Base-by-base conservation (phyloP, 2,888 invertebrate species). In the Helobdella robusta region DNA sequence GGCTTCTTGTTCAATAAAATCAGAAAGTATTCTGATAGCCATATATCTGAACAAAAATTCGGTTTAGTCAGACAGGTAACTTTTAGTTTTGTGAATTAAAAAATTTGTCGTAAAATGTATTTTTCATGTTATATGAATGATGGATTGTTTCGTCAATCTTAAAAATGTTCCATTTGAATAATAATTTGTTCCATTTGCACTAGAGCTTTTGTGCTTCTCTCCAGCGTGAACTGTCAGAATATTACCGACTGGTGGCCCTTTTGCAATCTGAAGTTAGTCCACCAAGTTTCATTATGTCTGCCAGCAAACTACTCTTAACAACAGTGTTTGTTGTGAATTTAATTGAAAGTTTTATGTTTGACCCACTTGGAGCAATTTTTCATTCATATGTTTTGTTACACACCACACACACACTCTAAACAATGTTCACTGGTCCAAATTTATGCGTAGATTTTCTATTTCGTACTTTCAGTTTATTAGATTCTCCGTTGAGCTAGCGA, bases 201-300 rank as follows among this genome's bases (percentile, higher is more conserved):
- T n/a, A 92, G 81, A 90, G 92, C 62, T 85, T 94, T 71, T 87
- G 90, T 65, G 85, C 89, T 1, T 88, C 88, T 2, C 82, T 95
- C 66, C 86, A 89, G 73, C 86, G 87, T 66, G 90, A 94, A 78
- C 81, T 95, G 18, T 87, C 87, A 0, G 88, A 89, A 75, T 94
- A 90, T 80, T 92, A 91, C 78, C 85, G 90, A 70, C 85, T 91
- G 72, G 85, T 95, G 66, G 91, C 93, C 0, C 82, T 89, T 62
- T 81, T 94, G 62, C 91, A 93, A 78, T 87, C 90, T 64, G 88
- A 89, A 84, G 88, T 91, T 34, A 56, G 28, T 25, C 20, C 15
- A 48, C 18, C 8, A n/a, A n/a, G n/a, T 30, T 56, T 20, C 6
- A 6, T 18, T 6, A n/a, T 28, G 18, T 6, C 20, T 15, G 3